A percentile compares a stretch with the other conserved stretches of the same genome.
These are phyloP conservation scores for Grammomys dolichurus DNA, from an alignment of 2,113 vertebrate genomes.

Conservation along the genomic window DNA sequence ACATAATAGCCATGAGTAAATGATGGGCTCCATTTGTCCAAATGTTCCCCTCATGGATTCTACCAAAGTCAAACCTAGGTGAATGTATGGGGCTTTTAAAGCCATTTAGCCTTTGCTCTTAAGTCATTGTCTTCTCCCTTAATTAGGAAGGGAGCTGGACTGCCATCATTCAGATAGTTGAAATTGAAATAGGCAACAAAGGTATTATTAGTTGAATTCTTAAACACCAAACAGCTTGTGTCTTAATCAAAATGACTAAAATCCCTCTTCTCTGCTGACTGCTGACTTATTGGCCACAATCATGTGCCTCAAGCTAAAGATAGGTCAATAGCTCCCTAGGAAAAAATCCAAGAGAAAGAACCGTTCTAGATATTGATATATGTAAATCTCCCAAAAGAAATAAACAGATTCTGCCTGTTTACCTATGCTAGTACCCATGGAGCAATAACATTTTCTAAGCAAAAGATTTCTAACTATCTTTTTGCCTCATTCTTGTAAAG, in stretches of 20 bases:
- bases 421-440: background rate
- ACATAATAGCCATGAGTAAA: background rate
- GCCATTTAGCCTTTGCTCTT: background rate
- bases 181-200: background rate
- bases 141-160: conserved; percentile 1
- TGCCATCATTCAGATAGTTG: background rate
- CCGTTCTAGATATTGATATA: background rate
- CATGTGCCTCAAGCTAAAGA: background rate
- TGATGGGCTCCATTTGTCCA: background rate
- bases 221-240: conserved; percentile 14
- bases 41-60: background rate
- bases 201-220: background rate
- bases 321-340: background rate
- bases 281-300: background rate
- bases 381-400: background rate
- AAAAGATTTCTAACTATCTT: background rate
- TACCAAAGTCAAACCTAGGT: background rate
- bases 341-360: background rate
- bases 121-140: conserved; percentile 29
- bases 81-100: background rate
- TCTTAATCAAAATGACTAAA: conserved; percentile 1
- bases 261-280: background rate
- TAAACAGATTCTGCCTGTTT: background rate
- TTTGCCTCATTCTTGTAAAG: background rate
- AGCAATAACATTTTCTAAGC: background rate